Percentiles rank a stretch among this genome's conserved stretches.
phyloP scores from a whole-genome alignment of 2,797 vertebrate genomes.

The Sebastes matsubarae region DNA sequence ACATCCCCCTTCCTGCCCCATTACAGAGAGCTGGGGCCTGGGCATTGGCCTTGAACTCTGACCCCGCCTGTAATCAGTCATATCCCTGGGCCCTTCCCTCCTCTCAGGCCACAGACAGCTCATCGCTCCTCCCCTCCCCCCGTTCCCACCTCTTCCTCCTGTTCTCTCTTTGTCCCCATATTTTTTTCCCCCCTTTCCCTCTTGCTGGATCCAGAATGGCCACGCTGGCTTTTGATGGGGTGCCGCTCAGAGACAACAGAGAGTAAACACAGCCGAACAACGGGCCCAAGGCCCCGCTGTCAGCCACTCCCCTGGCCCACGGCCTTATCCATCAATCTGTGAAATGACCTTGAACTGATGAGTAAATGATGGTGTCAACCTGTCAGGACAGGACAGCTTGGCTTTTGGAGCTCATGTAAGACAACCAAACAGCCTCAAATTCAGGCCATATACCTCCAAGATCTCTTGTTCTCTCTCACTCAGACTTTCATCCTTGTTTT shows the following conservation, averaged over 20 bases:
- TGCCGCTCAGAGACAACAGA: constrained; percentile 67
- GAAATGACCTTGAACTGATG: constrained; percentile 79
- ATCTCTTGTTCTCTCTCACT: constrained; percentile 19
- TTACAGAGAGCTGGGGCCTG: constrained; percentile 66
- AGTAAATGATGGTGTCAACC: constrained; percentile 78
- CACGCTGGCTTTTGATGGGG: constrained; percentile 76
- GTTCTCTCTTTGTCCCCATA: constrained; percentile 62
- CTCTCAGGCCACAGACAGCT: constrained; percentile 79
- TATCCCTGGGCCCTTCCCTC: constrained; percentile 81
- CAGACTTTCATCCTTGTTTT: constrained; percentile 9
- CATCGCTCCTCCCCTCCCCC: constrained; percentile 52
- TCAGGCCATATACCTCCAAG: constrained; percentile 9
- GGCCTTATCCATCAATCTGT: constrained; percentile 69
- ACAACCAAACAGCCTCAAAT: constrained; percentile 71
- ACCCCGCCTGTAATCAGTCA: constrained; percentile 86
- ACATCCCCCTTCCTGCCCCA: constrained; percentile 56
- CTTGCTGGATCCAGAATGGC: constrained; percentile 71
- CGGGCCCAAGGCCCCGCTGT: constrained; percentile 56
- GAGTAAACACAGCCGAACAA: constrained; percentile 72
- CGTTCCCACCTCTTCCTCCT: constrained; percentile 59
- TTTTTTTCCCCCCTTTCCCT: constrained; percentile 37
- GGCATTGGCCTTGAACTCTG: constrained; percentile 83
- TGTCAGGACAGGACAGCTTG: constrained; percentile 64
- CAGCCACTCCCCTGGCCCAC: constrained; percentile 74
- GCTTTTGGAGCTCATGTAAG: constrained; percentile 52